Percentiles rank a stretch among this genome's conserved stretches.
Evolutionary conservation across 2,113 vertebrate genomes (phyloP).

Genomic region (Coturnix japonica): DNA sequence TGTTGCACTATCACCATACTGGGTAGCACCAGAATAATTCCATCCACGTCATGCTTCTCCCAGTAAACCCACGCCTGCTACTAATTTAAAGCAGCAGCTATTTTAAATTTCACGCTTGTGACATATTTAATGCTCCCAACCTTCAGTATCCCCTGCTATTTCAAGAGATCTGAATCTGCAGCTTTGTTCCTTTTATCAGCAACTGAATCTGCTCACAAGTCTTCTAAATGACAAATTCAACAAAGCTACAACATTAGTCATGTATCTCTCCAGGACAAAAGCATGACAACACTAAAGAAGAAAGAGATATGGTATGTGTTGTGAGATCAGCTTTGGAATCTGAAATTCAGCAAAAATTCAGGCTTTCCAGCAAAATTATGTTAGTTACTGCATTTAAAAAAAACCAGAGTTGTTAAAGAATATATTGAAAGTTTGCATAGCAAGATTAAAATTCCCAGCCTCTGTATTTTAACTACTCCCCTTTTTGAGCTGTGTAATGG

Average conservation of each 20-base stretch:
- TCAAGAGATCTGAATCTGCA: not conserved
- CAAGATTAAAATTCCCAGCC: not conserved
- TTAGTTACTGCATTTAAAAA: not conserved
- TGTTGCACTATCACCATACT: fast-evolving
- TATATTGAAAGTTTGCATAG: not conserved
- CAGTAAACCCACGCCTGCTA: not conserved
- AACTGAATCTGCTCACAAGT: not conserved
- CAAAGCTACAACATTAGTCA: not conserved
- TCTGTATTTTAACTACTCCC: not conserved
- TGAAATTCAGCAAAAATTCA: not conserved
- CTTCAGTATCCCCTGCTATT: not conserved
- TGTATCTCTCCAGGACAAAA: not conserved
- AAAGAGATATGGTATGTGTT: fast-evolving
- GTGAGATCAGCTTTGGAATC: not conserved
- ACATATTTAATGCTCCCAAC: not conserved
- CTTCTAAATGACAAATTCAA: not conserved
- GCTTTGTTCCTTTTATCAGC: not conserved
- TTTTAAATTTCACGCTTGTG: not conserved
- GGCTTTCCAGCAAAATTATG: not conserved
- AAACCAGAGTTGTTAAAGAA: not conserved
- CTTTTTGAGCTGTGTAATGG: not conserved
- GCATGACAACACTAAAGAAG: not conserved
- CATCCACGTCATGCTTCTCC: not conserved
- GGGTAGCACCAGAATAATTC: not conserved
- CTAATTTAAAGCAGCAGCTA: not conserved